Base-by-base conservation (phyloP, 2,113 vertebrate genomes). In the Isurus oxyrinchus region DNA sequence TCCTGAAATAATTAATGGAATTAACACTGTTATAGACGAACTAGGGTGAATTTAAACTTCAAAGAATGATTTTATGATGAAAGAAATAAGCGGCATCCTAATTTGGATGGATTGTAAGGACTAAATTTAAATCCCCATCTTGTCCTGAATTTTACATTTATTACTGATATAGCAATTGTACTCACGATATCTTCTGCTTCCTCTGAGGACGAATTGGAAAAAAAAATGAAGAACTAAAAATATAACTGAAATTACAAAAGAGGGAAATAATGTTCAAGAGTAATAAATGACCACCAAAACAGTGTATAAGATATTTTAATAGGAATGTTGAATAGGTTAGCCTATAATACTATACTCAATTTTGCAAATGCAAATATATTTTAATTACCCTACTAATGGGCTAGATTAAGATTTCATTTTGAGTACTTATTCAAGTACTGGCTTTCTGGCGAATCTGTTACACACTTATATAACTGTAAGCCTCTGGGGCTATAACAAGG, bases 1-100 rank as follows among this genome's bases (percentile, higher is more conserved):
- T 95, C 49, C 27, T 13, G 25, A 95, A 53, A 72, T 27, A 95
- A 95, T 95, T 95, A 95, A 95, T 53, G 94, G 67, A 72, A 95
- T 53, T 35, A 55, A 27, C 49, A 35, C 49, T 67, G 6, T 49
- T 25, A 95, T 40, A 95, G 11, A 76, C 10, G 44, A 31, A 95
- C 66, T 27, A 27, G n/a, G 23, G 69, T 49, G 44, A 49, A 69
- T 53, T 69, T 35, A 95, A 95, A 95, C 40, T 69, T 69, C 25
- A 5, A 19, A 49, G 25, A 91, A 91, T 91, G 44, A 72, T 55
- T 14, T 69, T 72, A 55, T 2, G 44, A 14, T 72, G 44, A 95
- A 95, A 72, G 49, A 67, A 76, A 72, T 44, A 53, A 55, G 94
- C 90, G 31, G 94, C 25, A 53, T 72, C 49, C 66, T 69, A 95